Percentiles rank a stretch among this genome's conserved stretches.
These are phyloP conservation scores for Trichechus manatus DNA, from an alignment of 2,113 vertebrate genomes.

Conservation along the genomic window DNA sequence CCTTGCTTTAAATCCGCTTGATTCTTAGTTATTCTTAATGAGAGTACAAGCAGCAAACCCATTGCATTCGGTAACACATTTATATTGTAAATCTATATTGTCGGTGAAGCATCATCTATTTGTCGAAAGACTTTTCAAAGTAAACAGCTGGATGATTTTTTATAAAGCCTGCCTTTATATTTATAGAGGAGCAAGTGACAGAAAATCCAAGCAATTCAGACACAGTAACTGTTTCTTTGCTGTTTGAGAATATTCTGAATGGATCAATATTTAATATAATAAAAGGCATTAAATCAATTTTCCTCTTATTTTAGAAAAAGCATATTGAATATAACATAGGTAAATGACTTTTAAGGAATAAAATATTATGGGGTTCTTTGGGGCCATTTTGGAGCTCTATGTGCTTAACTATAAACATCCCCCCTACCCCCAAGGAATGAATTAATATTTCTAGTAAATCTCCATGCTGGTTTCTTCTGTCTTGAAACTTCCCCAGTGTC, in stretches of 20 bases:
- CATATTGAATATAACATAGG: neutral
- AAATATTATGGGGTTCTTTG: neutral
- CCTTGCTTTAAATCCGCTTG: too few species aligned
- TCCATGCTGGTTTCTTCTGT: neutral
- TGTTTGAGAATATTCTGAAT: neutral
- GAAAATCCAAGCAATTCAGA: slow-evolving; percentile 45
- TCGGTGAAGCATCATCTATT: slow-evolving; percentile 55
- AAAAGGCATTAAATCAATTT: neutral
- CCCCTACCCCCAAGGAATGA: neutral
- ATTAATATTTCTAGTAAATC: neutral
- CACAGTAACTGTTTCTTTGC: neutral
- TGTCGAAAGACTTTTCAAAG: slow-evolving; percentile 50
- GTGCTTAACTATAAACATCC: neutral
- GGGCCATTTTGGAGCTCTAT: neutral
- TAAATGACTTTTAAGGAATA: neutral
- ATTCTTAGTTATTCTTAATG: too few species aligned
- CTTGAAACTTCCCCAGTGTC: neutral
- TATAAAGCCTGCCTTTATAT: slow-evolving; percentile 16
- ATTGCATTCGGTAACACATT: too few species aligned
- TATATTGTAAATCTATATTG: neutral
- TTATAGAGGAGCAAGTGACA: slow-evolving; percentile 41
- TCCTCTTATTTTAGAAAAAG: neutral
- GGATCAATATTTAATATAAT: neutral
- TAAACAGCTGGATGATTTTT: slow-evolving; percentile 50
- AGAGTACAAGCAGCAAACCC: too few species aligned